Evolutionary conservation across 2,113 vertebrate species (phyloP).

Genomic region (Malaclemys terrapin): DNA sequence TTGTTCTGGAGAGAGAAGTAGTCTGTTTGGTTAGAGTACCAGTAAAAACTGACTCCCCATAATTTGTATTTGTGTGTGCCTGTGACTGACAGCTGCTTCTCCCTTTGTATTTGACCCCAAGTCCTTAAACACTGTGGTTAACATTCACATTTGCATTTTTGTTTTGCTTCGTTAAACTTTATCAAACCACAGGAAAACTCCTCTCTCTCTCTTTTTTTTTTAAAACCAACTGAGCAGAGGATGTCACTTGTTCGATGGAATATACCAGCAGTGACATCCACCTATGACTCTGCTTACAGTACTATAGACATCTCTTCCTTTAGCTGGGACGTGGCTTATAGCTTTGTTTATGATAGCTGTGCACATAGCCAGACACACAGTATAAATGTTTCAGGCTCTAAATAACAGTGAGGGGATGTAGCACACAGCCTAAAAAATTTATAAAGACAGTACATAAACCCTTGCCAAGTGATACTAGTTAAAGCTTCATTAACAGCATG

Average conservation of each 20-base stretch:
- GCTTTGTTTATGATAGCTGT: fast-evolving
- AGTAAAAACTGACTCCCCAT: fast-evolving
- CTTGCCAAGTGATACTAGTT: neutral
- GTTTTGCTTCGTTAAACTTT: constrained; percentile 9
- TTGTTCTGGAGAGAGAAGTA: neutral
- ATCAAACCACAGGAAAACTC: neutral
- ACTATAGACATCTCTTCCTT: fast-evolving
- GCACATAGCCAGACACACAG: fast-evolving
- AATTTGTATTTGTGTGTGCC: fast-evolving
- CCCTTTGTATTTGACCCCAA: neutral
- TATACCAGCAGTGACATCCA: neutral
- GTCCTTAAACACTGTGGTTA: neutral
- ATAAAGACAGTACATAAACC: neutral
- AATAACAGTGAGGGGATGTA: fast-evolving
- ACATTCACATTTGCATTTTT: fast-evolving
- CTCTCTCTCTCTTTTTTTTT: too few species aligned
- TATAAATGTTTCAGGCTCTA: neutral
- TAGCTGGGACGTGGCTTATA: neutral
- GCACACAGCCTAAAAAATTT: neutral
- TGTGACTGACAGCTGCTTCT: fast-evolving
- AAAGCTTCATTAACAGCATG: fast-evolving
- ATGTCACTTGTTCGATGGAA: fast-evolving
- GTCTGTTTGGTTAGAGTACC: neutral
- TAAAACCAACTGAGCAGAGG: neutral
- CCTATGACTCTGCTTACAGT: fast-evolving